phyloP scores from a whole-genome alignment of 2,797 vertebrate genomes.

The Philypnodon macrostomus region DNA sequence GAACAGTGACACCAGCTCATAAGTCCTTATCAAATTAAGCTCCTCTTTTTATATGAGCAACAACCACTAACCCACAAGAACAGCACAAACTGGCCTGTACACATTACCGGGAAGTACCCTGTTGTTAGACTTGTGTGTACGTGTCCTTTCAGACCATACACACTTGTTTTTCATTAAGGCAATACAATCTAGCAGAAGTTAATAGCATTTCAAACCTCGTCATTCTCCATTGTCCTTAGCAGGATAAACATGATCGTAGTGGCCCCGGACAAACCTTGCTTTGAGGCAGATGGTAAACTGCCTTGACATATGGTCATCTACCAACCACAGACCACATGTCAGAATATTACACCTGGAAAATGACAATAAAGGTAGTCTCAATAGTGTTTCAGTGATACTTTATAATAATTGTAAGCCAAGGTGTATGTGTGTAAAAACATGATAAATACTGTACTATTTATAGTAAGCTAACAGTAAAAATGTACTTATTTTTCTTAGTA shows the following conservation, averaged over 20 bases:
- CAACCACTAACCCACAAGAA: too few species aligned
- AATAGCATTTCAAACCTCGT: slow-evolving; percentile 24
- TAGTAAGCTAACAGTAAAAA: too few species aligned
- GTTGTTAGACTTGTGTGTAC: slow-evolving; percentile 11
- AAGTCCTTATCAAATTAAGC: slow-evolving; percentile 52
- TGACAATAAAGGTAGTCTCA: too few species aligned
- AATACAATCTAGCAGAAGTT: slow-evolving; percentile 23
- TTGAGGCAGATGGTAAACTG: slow-evolving; percentile 42
- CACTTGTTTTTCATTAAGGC: slow-evolving; percentile 28
- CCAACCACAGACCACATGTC: slow-evolving; percentile 4
- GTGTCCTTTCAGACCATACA: slow-evolving; percentile 7
- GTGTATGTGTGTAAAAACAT: too few species aligned
- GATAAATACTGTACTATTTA: too few species aligned
- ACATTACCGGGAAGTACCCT: slow-evolving; percentile 26
- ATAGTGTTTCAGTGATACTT: too few species aligned
- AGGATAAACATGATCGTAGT: slow-evolving; percentile 41
- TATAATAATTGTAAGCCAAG: too few species aligned
- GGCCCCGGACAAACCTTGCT: slow-evolving; percentile 34
- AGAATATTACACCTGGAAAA: not conserved
- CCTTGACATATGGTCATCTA: slow-evolving; percentile 37
- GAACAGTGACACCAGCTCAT: slow-evolving; percentile 37
- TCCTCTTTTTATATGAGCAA: slow-evolving; percentile 24
- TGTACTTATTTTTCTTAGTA: not conserved
- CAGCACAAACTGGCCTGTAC: slow-evolving; percentile 15
- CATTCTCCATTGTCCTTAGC: slow-evolving; percentile 8